Evolutionary conservation across 1,140 invertebrate genomes (phyloP).

Genomic region (Drosophila ogumai): DNA sequence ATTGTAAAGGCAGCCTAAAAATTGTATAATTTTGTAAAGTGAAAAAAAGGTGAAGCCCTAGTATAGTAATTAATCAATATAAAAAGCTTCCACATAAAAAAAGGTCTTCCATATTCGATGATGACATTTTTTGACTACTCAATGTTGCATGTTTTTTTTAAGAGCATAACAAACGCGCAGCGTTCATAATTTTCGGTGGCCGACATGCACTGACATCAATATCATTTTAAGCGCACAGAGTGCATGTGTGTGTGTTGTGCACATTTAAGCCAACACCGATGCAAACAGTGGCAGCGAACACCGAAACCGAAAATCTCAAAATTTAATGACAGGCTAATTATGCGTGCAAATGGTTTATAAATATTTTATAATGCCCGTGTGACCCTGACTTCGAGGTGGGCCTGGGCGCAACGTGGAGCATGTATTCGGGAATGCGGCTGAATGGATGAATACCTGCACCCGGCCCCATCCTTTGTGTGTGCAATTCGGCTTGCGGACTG

Average conservation of each 20-base stretch:
- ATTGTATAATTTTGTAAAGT: too few species aligned
- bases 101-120: background rate
- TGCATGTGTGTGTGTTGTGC: background rate
- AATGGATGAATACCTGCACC: constrained; percentile 9
- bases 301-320: constrained; percentile 66
- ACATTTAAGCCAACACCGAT: constrained; percentile 21
- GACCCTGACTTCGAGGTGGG: constrained; percentile 63
- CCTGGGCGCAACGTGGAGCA: background rate
- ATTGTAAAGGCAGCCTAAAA: too few species aligned
- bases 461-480: constrained; percentile 14
- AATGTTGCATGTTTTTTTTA: background rate
- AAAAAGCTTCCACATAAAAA: background rate
- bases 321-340: constrained; percentile 83
- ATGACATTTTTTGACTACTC: background rate
- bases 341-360: constrained; percentile 83
- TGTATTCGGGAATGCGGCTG: constrained; percentile 18
- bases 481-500: constrained; percentile 65
- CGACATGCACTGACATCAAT: constrained; percentile 28
- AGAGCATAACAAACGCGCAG: constrained; percentile 12
- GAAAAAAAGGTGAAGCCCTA: too few species aligned
- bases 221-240: constrained; percentile 29
- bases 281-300: constrained; percentile 13
- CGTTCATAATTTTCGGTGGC: constrained; percentile 11
- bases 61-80: background rate
- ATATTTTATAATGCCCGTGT: constrained; percentile 73